These are phyloP conservation scores for Colletes collaris DNA, from an alignment of 2,888 invertebrate species.

Conservation along the genomic window DNA sequence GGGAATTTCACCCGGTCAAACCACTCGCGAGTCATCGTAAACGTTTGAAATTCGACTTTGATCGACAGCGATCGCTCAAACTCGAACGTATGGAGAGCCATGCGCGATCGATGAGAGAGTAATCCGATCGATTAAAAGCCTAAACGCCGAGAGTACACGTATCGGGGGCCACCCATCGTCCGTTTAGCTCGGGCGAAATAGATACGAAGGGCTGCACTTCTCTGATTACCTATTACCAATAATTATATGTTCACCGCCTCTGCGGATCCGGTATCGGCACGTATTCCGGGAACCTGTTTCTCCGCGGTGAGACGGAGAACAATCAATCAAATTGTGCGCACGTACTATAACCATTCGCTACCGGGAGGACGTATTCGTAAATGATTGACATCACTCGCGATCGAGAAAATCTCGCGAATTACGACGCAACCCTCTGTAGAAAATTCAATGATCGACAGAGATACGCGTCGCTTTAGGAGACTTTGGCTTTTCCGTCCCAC, in stretches of 20 bases:
- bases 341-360: constrained; percentile 65
- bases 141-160: constrained; percentile 55
- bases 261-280: constrained; percentile 31
- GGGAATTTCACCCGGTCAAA: background rate
- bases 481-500: too few species aligned
- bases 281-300: constrained; percentile 63
- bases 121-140: constrained; percentile 47
- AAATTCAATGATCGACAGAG: too few species aligned
- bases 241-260: constrained; percentile 66
- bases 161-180: constrained; percentile 63
- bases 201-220: constrained; percentile 54
- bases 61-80: too few species aligned
- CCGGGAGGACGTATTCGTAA: constrained; percentile 11
- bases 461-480: too few species aligned
- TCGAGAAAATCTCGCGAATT: too few species aligned
- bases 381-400: too few species aligned
- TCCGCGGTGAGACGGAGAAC: constrained; percentile 46
- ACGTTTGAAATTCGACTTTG: too few species aligned
- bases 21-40: too few species aligned
- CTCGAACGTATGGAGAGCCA: too few species aligned
- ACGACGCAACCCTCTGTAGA: too few species aligned
- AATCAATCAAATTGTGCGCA: constrained; percentile 66
- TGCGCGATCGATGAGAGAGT: too few species aligned
- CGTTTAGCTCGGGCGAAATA: constrained; percentile 55
- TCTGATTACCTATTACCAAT: constrained; percentile 67